Conservation (phyloP, 1,140 invertebrate species). For the Musca domestica region DNA sequence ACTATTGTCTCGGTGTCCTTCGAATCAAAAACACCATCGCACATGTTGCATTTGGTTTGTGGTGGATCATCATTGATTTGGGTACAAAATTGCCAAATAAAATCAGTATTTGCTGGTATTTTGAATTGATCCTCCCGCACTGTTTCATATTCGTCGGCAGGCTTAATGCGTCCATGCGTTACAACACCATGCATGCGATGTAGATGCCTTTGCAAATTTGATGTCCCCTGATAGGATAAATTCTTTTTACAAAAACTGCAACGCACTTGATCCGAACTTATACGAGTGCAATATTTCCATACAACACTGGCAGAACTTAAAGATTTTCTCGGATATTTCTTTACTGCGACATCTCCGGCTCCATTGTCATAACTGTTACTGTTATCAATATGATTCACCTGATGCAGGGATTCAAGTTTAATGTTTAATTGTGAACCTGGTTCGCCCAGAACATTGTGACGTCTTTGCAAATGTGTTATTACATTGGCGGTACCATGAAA, state of each 20-base stretch:
- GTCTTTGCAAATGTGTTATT: slow-evolving; percentile 38
- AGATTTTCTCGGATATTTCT: slow-evolving; percentile 7
- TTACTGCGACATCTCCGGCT: not conserved
- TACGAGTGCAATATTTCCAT: slow-evolving; percentile 34
- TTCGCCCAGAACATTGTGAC: slow-evolving; percentile 35
- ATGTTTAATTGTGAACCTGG: not conserved
- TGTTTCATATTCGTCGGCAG: not conserved
- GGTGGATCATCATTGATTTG: slow-evolving; percentile 22
- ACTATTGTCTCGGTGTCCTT: slow-evolving; percentile 24
- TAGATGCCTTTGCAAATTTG: slow-evolving; percentile 38
- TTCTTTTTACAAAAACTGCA: slow-evolving; percentile 36
- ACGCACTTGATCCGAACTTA: slow-evolving; percentile 32
- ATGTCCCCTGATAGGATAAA: slow-evolving; percentile 38
- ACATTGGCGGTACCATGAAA: slow-evolving; percentile 44
- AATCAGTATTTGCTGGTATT: slow-evolving; percentile 18
- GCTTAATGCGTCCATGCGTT: slow-evolving; percentile 25
- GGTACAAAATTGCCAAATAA: slow-evolving; percentile 29
- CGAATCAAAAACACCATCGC: slow-evolving; percentile 31
- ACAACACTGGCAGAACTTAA: slow-evolving; percentile 29
- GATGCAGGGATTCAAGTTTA: not conserved
- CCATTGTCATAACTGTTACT: not conserved
- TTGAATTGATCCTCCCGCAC: slow-evolving; percentile 10
- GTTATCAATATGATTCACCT: slow-evolving; percentile 1
- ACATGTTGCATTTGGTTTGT: slow-evolving; percentile 38
- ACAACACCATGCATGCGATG: slow-evolving; percentile 41